Evolutionary conservation across 2,113 vertebrate species (phyloP).

Genomic region (Axis porcinus): DNA sequence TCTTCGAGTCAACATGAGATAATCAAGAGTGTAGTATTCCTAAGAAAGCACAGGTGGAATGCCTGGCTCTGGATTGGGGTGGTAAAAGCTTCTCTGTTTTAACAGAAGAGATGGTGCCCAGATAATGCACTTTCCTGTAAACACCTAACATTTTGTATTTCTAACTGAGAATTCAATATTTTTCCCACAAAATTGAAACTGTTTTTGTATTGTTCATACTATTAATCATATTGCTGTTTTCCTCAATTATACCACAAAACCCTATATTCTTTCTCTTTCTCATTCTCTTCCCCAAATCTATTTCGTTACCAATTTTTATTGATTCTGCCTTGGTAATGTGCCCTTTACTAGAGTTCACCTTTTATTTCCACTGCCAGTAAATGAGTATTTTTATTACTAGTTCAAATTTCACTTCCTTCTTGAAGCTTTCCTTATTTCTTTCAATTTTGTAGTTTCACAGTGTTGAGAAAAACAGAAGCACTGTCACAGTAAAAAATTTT

Average conservation of each 20-base stretch:
- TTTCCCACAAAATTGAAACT: neutral
- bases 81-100: neutral
- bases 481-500: neutral
- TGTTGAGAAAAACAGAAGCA: neutral
- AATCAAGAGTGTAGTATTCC: neutral
- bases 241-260: neutral
- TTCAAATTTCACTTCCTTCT: slow-evolving; percentile 10
- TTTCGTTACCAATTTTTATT: neutral
- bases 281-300: neutral
- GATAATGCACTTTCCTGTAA: neutral
- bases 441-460: neutral
- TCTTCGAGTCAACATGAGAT: neutral
- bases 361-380: neutral
- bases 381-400: slow-evolving; percentile 27
- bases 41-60: neutral
- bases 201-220: neutral
- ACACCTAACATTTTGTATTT: neutral
- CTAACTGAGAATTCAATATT: neutral
- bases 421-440: neutral
- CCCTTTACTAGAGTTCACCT: neutral
- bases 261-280: neutral
- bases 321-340: neutral
- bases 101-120: neutral
- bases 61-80: neutral
- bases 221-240: neutral